Evolutionary conservation across 2,797 vertebrate species (phyloP).

Genomic region (Ctenopoma multispine): DNA sequence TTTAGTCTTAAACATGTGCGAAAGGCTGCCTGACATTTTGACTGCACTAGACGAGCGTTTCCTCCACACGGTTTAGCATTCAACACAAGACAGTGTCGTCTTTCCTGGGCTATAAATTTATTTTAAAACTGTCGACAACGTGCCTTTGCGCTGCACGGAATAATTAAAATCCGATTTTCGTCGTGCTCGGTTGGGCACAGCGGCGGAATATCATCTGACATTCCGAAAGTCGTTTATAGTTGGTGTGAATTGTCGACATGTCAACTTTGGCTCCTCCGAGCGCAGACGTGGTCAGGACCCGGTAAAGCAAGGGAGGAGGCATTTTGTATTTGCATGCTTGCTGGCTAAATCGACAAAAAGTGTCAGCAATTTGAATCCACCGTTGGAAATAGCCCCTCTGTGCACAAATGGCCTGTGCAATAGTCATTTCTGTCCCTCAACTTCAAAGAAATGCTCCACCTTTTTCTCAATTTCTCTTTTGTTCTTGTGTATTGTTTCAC

Average conservation of each 20-base stretch:
- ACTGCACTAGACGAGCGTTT: conserved; percentile 31
- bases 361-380: conserved; percentile 66
- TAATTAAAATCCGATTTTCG: conserved; percentile 67
- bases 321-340: conserved; percentile 80
- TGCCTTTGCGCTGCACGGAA: conserved; percentile 62
- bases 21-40: conserved; percentile 55
- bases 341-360: conserved; percentile 72
- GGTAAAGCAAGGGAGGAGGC: conserved; percentile 78
- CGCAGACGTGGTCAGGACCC: conserved; percentile 82
- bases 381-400: conserved; percentile 35
- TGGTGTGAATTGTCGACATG: conserved; percentile 81
- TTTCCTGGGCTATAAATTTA: conserved; percentile 67
- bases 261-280: conserved; percentile 82
- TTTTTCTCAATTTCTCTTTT: conserved; percentile 65
- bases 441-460: conserved; percentile 61
- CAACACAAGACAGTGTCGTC: conserved; percentile 63
- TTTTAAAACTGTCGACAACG: conserved; percentile 78
- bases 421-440: conserved; percentile 25
- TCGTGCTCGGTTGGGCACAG: conserved; percentile 48
- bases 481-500: conserved; percentile 71
- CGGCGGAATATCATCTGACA: conserved; percentile 62
- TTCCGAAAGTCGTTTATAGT: conserved; percentile 77
- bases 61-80: conserved; percentile 33
- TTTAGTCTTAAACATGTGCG: conserved; percentile 56
- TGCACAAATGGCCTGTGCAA: conserved; percentile 22